Conservation (phyloP, 30 jellyfish, hydroid and myxozoan species). For the Chrysaora quinquecirrha region DNA sequence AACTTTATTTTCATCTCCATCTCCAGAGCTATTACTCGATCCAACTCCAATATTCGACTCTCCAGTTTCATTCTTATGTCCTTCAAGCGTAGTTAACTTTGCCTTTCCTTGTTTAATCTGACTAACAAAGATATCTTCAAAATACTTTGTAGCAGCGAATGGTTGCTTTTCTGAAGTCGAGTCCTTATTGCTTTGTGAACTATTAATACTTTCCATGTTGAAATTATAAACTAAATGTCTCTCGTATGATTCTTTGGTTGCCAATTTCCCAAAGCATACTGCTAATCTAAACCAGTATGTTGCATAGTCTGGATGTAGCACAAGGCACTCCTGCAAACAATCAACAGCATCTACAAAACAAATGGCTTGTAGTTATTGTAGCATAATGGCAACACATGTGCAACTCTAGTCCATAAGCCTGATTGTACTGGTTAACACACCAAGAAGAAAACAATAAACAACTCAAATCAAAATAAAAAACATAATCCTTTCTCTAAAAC, state of each 20-base stretch:
- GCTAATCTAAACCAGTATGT: slow-evolving; percentile 26
- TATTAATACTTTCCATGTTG: not conserved
- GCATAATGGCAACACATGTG: not conserved
- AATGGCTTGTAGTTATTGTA: no score
- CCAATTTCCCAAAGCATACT: not conserved
- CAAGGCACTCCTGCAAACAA: slow-evolving; percentile 20
- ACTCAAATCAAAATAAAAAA: not conserved
- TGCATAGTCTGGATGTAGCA: slow-evolving; percentile 43
- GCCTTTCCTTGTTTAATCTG: not conserved
- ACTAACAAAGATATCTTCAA: not conserved
- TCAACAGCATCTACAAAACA: slow-evolving; percentile 23
- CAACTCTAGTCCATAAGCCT: not conserved
- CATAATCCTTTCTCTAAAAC: not conserved
- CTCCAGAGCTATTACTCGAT: no score
- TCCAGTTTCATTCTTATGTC: no score
- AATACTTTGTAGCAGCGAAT: not conserved
- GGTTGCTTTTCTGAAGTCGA: no score
- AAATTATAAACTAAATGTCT: not conserved
- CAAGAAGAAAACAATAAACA: not conserved
- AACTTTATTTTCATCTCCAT: not conserved
- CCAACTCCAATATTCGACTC: no score
- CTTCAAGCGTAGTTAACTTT: no score
- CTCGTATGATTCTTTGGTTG: not conserved
- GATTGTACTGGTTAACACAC: not conserved
- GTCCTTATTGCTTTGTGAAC: not conserved